phyloP scores from a whole-genome alignment of 2,888 invertebrate species.

The Philereme transversata region DNA sequence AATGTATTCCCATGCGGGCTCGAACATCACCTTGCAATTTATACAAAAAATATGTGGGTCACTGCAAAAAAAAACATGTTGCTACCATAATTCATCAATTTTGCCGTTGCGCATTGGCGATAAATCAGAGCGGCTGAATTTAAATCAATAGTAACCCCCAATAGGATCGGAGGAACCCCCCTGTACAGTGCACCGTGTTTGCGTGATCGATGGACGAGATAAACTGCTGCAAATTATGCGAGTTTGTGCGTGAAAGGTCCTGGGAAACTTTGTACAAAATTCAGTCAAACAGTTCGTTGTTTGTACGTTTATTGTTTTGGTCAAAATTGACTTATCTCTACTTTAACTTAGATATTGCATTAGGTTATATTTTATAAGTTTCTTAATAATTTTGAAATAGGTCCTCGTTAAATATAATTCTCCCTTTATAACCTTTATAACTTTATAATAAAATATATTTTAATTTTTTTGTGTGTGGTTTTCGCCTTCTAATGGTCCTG shows the following conservation, averaged over 20 bases:
- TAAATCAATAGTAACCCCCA: slow-evolving; percentile 17
- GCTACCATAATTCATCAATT: slow-evolving; percentile 31
- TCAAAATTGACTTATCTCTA: too few relatives aligned
- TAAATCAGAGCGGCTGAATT: slow-evolving; percentile 66
- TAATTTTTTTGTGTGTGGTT: too few relatives aligned
- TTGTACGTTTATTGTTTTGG: too few relatives aligned
- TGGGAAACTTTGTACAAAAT: too few relatives aligned
- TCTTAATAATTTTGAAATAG: too few relatives aligned
- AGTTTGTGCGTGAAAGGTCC: not conserved
- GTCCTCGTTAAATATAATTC: too few relatives aligned
- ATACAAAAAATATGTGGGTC: slow-evolving; percentile 20
- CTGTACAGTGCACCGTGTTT: slow-evolving; percentile 3
- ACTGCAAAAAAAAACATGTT: slow-evolving; percentile 23
- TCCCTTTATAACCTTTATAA: too few relatives aligned
- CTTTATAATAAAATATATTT: too few relatives aligned
- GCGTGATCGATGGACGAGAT: slow-evolving; percentile 7
- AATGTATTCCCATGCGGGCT: slow-evolving; percentile 20
- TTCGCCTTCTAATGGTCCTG: too few relatives aligned
- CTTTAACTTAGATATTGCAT: too few relatives aligned
- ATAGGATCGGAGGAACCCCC: slow-evolving; percentile 4
- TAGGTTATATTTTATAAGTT: too few relatives aligned
- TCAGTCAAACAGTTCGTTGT: too few relatives aligned
- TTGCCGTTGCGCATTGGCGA: slow-evolving; percentile 37
- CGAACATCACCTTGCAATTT: slow-evolving; percentile 6
- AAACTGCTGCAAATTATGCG: not conserved